A percentile compares a stretch with the other conserved stretches of the same genome.
These are phyloP conservation scores for Heliconius ethilla DNA, from an alignment of 2,888 invertebrate species.

Conservation along the genomic window DNA sequence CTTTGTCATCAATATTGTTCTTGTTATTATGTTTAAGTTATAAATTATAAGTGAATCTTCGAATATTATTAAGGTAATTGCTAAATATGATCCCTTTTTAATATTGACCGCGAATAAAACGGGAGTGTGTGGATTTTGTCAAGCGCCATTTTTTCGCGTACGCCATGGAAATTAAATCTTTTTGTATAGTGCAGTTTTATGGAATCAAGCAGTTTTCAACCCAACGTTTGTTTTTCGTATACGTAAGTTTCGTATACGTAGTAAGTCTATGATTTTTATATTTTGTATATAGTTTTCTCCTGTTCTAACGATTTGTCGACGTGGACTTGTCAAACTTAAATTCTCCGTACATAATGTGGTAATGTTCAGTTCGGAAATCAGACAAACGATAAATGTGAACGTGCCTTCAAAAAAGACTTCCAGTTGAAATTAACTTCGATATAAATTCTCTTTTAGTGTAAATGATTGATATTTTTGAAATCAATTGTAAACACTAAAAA, in stretches of 20 bases:
- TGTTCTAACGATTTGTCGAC: neutral
- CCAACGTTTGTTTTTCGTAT: neutral
- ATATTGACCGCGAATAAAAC: neutral
- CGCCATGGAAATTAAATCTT: neutral
- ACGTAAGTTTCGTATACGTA: too few species aligned
- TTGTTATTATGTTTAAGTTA: conserved; percentile 11
- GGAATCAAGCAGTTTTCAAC: neutral
- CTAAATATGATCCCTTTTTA: neutral
- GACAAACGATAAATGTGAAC: neutral
- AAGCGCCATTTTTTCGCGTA: neutral
- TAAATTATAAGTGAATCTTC: conserved; percentile 31
- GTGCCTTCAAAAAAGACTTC: neutral
- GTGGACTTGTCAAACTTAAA: neutral
- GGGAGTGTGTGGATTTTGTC: conserved; percentile 15
- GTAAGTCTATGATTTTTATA: conserved; percentile 14
- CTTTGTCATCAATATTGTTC: conserved; percentile 20
- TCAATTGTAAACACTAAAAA: neutral
- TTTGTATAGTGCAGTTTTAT: conserved; percentile 17
- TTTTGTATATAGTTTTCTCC: neutral
- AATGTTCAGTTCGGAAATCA: neutral
- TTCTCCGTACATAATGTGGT: neutral
- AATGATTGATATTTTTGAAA: neutral
- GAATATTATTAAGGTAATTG: conserved; percentile 1
- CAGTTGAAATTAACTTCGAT: neutral
- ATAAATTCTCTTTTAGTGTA: neutral